These are phyloP conservation scores for Barbus barbus DNA, from an alignment of 2,113 vertebrate species.

Conservation along the genomic window DNA sequence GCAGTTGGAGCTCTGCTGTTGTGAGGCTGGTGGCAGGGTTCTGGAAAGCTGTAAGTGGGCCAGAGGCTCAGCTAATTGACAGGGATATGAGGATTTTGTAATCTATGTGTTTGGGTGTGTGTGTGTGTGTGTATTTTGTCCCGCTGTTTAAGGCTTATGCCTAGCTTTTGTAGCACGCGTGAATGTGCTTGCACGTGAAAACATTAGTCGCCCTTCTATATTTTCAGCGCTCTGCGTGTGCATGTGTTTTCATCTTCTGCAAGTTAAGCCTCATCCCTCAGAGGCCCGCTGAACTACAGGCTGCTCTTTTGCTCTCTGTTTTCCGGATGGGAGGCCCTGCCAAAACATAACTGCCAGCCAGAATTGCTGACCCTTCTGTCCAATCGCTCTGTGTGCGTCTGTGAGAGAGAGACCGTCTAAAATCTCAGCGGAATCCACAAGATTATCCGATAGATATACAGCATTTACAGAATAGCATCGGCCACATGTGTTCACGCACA, in stretches of 20 bases:
- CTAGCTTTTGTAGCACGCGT: background rate
- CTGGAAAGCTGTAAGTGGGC: conserved; percentile 64
- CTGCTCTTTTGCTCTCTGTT: conserved; percentile 37
- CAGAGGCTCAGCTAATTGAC: conserved; percentile 57
- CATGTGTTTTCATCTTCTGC: conserved; percentile 24
- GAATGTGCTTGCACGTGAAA: background rate
- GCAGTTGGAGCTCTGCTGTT: conserved; percentile 48
- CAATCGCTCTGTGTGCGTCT: conserved; percentile 17
- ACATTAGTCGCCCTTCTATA: conserved; percentile 3
- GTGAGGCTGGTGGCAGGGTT: conserved; percentile 45
- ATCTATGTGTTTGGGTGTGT: conserved; percentile 12
- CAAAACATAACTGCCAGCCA: conserved; percentile 30
- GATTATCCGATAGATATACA: background rate
- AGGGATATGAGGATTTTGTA: conserved; percentile 42
- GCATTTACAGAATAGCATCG: background rate
- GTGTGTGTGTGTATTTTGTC: conserved; percentile 28
- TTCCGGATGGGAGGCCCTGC: conserved; percentile 29
- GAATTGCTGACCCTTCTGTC: conserved; percentile 15
- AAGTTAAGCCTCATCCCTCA: conserved; percentile 30
- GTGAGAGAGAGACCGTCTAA: background rate
- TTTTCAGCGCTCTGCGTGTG: conserved; percentile 19
- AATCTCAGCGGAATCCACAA: background rate
- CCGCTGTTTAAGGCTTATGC: conserved; percentile 28
- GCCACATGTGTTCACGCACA: background rate
- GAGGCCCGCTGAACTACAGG: conserved; percentile 27